Conservation (phyloP, 2,797 vertebrate genomes). For the Channallabes apus region DNA sequence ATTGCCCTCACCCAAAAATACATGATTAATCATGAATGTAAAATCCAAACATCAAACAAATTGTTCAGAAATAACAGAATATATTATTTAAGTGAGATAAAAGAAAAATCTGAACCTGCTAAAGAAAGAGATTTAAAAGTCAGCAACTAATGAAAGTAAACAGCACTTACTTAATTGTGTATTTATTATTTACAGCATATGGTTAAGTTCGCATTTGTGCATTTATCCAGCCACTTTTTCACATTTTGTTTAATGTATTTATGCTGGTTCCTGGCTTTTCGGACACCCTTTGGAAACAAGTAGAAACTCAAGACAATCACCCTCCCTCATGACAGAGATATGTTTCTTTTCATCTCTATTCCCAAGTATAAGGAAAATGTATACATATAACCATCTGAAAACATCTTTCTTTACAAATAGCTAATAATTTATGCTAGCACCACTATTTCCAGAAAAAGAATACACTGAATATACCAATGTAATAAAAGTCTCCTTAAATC, state of each 20-base stretch:
- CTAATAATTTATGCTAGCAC: neutral
- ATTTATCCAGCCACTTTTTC: neutral
- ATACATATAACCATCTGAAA: neutral
- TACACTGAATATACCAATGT: neutral
- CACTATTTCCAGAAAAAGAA: neutral
- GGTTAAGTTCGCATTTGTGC: neutral
- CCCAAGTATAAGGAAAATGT: neutral
- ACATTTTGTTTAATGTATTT: neutral
- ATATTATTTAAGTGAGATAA: neutral
- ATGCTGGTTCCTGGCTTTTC: neutral
- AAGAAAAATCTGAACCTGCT: neutral
- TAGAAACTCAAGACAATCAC: neutral
- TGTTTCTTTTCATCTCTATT: neutral
- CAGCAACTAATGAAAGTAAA: neutral
- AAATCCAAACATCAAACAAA: too few relatives aligned
- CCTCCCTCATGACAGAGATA: neutral
- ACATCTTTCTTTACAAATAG: neutral
- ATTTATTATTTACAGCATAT: neutral
- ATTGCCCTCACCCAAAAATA: neutral
- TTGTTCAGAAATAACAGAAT: neutral
- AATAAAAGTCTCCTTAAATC: neutral
- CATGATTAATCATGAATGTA: neutral
- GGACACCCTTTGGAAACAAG: neutral
- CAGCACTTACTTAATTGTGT: neutral
- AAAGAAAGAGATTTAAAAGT: neutral